These are phyloP conservation scores for Otocyon megalotis DNA, from an alignment of 2,113 vertebrate species.

Conservation along the genomic window DNA sequence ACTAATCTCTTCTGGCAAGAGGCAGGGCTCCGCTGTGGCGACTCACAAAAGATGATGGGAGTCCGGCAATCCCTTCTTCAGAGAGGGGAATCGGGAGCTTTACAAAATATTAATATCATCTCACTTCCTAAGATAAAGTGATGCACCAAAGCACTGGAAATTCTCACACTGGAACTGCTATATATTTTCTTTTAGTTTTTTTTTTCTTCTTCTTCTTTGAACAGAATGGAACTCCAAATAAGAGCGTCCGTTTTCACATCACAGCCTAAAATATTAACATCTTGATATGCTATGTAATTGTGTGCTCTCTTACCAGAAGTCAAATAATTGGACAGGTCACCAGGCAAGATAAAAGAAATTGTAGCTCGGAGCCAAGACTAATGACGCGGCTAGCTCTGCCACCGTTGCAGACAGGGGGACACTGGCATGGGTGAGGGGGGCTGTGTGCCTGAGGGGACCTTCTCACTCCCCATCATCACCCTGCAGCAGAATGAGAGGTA, in stretches of 20 bases:
- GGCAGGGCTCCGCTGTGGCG: slow-evolving; percentile 32
- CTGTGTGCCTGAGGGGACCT: background rate
- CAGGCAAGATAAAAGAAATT: slow-evolving; percentile 34
- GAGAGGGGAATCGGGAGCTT: slow-evolving; percentile 18
- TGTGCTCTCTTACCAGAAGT: slow-evolving; percentile 39
- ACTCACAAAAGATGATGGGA: slow-evolving; percentile 46
- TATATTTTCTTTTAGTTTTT: background rate
- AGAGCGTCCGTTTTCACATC: background rate
- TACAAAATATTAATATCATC: slow-evolving; percentile 67
- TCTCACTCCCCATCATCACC: slow-evolving; percentile 36
- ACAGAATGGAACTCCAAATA: slow-evolving; percentile 3
- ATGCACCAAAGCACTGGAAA: slow-evolving; percentile 48
- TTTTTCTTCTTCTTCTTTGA: background rate
- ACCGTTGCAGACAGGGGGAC: accelerated
- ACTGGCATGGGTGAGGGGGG: background rate
- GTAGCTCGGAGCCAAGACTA: background rate
- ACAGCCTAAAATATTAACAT: slow-evolving; percentile 39
- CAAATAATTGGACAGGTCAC: slow-evolving; percentile 23
- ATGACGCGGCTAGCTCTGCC: slow-evolving; percentile 14
- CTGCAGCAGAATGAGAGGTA: slow-evolving; percentile 57
- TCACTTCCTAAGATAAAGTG: slow-evolving; percentile 64
- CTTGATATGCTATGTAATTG: background rate
- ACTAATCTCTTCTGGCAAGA: slow-evolving; percentile 76
- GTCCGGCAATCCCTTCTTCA: slow-evolving; percentile 34
- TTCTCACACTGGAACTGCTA: background rate